Conservation (phyloP, 2,888 invertebrate species). For the Melikaiella ostensackeni region DNA sequence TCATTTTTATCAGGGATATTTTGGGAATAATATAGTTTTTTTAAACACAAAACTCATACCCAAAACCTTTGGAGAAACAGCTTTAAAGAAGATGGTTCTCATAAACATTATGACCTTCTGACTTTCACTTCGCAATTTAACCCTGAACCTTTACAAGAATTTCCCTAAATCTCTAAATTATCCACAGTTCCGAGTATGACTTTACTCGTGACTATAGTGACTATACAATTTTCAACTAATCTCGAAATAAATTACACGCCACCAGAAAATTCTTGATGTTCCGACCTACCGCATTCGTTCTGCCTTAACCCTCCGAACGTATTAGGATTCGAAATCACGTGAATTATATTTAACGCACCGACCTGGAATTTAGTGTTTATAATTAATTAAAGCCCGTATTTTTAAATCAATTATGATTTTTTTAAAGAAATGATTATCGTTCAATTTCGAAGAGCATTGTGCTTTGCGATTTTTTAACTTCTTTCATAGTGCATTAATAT, state of each 20-base stretch:
- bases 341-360: slow-evolving; percentile 7
- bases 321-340: neutral
- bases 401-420: neutral
- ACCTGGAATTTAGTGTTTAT: neutral
- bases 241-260: slow-evolving; percentile 9
- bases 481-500: neutral
- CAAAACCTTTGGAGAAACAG: too few species aligned
- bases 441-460: neutral
- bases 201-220: too few species aligned
- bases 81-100: too few species aligned
- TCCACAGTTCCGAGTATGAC: neutral
- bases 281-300: slow-evolving; percentile 19
- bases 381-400: too few species aligned
- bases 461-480: neutral
- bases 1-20: too few species aligned
- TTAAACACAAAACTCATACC: too few species aligned
- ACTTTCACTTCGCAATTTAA: neutral
- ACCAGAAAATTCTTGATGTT: neutral
- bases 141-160: neutral
- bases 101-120: too few species aligned
- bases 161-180: neutral
- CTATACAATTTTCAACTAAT: neutral
- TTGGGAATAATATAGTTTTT: too few species aligned
- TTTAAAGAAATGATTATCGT: neutral
- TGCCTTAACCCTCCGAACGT: slow-evolving; percentile 5